Conservation (phyloP, 2,113 vertebrate species). For the Isichthys henryi region DNA sequence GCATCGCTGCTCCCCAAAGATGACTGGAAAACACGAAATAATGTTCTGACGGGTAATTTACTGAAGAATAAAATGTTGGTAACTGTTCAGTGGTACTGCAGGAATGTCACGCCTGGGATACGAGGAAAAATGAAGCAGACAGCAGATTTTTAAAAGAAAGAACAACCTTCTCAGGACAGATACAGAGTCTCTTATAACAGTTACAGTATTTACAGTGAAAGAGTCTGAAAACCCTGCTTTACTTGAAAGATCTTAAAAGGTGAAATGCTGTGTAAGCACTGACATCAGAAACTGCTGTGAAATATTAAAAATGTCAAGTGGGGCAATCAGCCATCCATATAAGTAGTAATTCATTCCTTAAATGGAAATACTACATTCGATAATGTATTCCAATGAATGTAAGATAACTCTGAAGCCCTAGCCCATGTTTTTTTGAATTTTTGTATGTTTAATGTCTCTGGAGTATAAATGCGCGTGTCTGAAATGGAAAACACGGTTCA, state of each 20-base stretch:
- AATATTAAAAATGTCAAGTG: neutral
- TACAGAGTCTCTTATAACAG: neutral
- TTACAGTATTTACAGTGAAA: neutral
- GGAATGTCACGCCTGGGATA: constrained; percentile 41
- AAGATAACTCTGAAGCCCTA: neutral
- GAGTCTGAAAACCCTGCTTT: neutral
- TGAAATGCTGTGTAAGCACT: neutral
- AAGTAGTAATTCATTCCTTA: neutral
- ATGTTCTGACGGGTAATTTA: constrained; percentile 38
- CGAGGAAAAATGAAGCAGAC: neutral
- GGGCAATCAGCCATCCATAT: neutral
- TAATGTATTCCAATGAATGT: neutral
- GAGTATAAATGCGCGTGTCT: neutral
- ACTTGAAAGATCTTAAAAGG: neutral
- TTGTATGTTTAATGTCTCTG: neutral
- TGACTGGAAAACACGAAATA: constrained; percentile 28
- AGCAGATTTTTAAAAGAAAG: constrained; percentile 3
- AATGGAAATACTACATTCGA: neutral
- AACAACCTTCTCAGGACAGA: neutral
- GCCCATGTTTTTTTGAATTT: neutral
- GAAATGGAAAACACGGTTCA: neutral
- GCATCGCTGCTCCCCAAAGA: constrained; percentile 25
- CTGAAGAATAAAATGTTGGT: constrained; percentile 43
- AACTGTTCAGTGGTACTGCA: constrained; percentile 54
- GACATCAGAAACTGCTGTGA: neutral